Evolutionary conservation across 1,140 invertebrate genomes (phyloP).

Genomic region (Caerostris extrusa): DNA sequence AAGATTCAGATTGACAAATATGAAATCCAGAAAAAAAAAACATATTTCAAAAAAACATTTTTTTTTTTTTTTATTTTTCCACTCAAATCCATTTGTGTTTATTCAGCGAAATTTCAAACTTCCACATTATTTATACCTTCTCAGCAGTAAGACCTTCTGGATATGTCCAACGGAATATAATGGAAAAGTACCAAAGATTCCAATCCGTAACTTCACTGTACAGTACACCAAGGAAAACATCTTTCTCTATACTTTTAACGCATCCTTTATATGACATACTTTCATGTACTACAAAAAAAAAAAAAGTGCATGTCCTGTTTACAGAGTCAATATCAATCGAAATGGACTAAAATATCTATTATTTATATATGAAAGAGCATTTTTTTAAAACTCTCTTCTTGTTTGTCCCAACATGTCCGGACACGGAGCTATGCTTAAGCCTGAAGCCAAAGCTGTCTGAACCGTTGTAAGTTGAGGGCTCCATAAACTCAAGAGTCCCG

Average conservation of each 20-base stretch:
- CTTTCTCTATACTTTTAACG: neutral
- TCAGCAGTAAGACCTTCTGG: neutral
- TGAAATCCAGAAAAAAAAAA: too few relatives aligned
- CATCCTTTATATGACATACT: neutral
- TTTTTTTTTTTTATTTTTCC: too few relatives aligned
- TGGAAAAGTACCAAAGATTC: neutral
- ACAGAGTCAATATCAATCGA: slow-evolving; percentile 26
- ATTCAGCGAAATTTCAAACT: neutral
- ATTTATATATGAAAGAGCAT: slow-evolving; percentile 6
- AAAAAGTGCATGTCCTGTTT: neutral
- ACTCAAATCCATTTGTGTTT: neutral
- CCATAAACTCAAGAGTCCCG: too few relatives aligned
- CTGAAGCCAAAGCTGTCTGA: too few relatives aligned
- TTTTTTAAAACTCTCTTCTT: neutral
- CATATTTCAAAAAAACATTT: neutral
- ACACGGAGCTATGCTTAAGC: too few relatives aligned
- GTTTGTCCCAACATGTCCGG: too few relatives aligned
- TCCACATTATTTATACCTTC: neutral
- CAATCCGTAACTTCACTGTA: neutral
- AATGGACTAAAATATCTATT: slow-evolving; percentile 15
- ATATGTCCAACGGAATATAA: neutral
- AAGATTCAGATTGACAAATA: too few relatives aligned
- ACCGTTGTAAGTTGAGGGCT: too few relatives aligned
- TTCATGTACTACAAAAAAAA: neutral
- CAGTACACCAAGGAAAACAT: neutral